These are phyloP conservation scores for Ceratina calcarata DNA, from an alignment of 1,140 invertebrate species.

Conservation along the genomic window DNA sequence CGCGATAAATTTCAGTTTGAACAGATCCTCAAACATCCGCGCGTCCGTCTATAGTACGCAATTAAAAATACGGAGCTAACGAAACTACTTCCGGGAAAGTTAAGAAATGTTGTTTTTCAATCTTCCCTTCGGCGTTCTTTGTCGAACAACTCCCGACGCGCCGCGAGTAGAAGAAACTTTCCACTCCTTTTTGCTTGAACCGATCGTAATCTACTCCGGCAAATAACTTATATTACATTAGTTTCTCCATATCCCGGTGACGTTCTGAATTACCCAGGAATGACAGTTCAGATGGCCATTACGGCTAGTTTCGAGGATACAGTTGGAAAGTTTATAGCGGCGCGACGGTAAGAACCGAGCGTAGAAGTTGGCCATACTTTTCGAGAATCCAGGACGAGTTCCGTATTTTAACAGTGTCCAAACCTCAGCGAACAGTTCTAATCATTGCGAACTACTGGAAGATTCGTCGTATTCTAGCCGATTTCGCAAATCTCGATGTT, in stretches of 20 bases:
- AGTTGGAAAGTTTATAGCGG: constrained; percentile 34
- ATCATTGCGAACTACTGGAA: constrained; percentile 6
- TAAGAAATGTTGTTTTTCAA: constrained; percentile 29
- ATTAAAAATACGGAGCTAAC: not conserved
- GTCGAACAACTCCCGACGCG: not conserved
- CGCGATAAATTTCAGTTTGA: not conserved
- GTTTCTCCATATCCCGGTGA: constrained; percentile 36
- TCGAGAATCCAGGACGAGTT: no score
- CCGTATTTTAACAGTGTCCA: constrained; percentile 17
- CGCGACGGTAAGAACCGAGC: constrained; percentile 7
- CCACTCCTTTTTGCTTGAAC: constrained; percentile 7
- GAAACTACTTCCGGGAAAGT: not conserved
- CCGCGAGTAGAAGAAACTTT: constrained; percentile 15
- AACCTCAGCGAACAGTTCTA: constrained; percentile 1
- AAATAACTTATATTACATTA: constrained; percentile 53
- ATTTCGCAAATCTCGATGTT: not conserved
- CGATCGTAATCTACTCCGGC: constrained; percentile 39
- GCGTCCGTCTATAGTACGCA: not conserved
- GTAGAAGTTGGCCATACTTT: constrained; percentile 37
- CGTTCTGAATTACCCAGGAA: constrained; percentile 25
- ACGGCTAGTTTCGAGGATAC: constrained; percentile 35
- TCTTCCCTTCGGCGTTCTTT: constrained; percentile 14
- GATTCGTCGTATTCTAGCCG: constrained; percentile 4
- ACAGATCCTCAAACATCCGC: not conserved
- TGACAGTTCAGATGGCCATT: constrained; percentile 49